A percentile compares a stretch with the other conserved stretches of the same genome.
Conservation (phyloP, 2,797 vertebrate genomes). For the Orestias chungarensis region DNA sequence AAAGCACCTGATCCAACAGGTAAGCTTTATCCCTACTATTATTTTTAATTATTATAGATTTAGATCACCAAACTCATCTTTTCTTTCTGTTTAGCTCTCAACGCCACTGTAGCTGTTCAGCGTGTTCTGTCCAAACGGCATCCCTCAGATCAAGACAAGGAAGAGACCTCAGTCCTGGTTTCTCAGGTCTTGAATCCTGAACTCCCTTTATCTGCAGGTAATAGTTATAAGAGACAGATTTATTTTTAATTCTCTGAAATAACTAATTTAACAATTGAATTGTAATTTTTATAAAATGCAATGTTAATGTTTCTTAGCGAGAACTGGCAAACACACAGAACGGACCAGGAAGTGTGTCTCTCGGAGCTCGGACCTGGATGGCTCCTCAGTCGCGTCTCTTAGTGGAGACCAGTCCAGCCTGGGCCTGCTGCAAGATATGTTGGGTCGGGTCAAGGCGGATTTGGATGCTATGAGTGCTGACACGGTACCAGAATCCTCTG, state of each 20-base stretch:
- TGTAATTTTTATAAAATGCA: background rate
- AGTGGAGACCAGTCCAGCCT: conserved; percentile 78
- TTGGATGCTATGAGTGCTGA: conserved; percentile 77
- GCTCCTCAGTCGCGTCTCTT: conserved; percentile 64
- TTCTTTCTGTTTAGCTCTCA: conserved; percentile 77
- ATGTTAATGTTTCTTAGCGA: conserved; percentile 53
- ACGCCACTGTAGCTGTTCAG: conserved; percentile 83
- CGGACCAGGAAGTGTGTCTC: conserved; percentile 59
- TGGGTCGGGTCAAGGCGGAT: conserved; percentile 87
- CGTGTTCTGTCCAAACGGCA: conserved; percentile 73
- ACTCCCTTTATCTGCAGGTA: conserved; percentile 60
- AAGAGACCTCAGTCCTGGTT: conserved; percentile 62
- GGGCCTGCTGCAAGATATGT: conserved; percentile 85
- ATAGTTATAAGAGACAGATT: background rate
- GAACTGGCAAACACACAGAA: conserved; percentile 52
- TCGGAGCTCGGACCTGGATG: conserved; percentile 54
- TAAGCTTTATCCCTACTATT: conserved; percentile 40
- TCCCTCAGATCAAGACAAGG: conserved; percentile 53
- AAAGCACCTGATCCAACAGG: conserved; percentile 71
- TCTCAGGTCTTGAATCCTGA: conserved; percentile 84
- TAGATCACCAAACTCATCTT: background rate
- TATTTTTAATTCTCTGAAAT: background rate
- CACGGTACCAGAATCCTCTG: conserved; percentile 59
- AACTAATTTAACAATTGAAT: background rate
- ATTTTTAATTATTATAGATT: background rate